Base-by-base conservation (phyloP, 2,888 invertebrate genomes). In the Sisyra terminalis region DNA sequence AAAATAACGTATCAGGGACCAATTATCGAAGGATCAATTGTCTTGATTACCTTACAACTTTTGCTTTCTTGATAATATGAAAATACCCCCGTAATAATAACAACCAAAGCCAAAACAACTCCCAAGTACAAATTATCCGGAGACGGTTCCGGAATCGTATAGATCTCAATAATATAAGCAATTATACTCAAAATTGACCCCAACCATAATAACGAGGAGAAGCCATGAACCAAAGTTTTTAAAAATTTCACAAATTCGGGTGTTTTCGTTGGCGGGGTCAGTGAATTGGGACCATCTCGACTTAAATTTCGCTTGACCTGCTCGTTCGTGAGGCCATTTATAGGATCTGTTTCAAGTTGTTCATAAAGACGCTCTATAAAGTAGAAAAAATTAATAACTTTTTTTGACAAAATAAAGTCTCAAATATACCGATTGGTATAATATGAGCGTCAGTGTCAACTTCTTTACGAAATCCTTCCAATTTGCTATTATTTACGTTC, bases 201-300 rank as follows among this genome's bases (percentile, higher is more conserved):
- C 69, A 92, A 87, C 94, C 94, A 96, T 61, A 96, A 70, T 60
- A 96, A 73, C 67, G 89, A 76, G 60, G 89, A 89, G 66, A 96
- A 96, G 58, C 96, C 96, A 54, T 94, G 94, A 67, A 96, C 96
- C 57, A 96, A 73, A 71, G 96, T 93, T 76, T 94, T 93, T 75
- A 92, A 92, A 75, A 96, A 96, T 69, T 96, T 96, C 55, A 96
- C 86, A 94, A 94, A 96, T 75, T 96, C 94, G 56, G 96, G 94
- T 48, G 93, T 93, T 65, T 88, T 89, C 74, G 87, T 90, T 55
- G 93, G 93, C 59, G 94, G 93, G 58, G 93, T 93, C 59, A 94
- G 78, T 56, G 93, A 86, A 65, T 94, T 94, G 59, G 90, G 92
- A 63, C 92, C 92, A 71, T 92, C 93, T 64, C 92, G 75, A 69